Percentiles rank a stretch among this genome's conserved stretches.
Evolutionary conservation across 2,888 invertebrate genomes (phyloP).

Genomic region (Marasmarcha lunaedactyla): DNA sequence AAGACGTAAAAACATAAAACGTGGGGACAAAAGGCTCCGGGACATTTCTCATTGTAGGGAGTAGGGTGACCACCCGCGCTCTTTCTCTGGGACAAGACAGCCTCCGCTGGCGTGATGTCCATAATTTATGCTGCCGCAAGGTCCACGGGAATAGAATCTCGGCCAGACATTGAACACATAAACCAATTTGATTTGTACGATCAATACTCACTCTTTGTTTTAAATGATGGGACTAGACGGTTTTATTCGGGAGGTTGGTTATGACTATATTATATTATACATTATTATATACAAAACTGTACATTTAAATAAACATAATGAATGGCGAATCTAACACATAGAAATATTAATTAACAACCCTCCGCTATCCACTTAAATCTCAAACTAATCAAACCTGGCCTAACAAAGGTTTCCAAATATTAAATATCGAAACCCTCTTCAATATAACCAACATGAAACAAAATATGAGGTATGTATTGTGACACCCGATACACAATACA

Average conservation of each 20-base stretch:
- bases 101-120: slow-evolving; percentile 53
- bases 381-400: neutral
- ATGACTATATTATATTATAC: too few species aligned
- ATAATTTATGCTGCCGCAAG: slow-evolving; percentile 62
- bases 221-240: neutral
- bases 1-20: slow-evolving; percentile 60
- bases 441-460: too few species aligned
- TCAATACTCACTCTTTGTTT: slow-evolving; percentile 19
- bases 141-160: slow-evolving; percentile 53
- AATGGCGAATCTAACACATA: too few species aligned
- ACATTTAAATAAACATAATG: too few species aligned
- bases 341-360: too few species aligned
- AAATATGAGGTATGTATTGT: slow-evolving; percentile 8
- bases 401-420: too few species aligned
- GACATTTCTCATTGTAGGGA: slow-evolving; percentile 59
- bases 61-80: slow-evolving; percentile 20
- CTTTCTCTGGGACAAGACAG: slow-evolving; percentile 35
- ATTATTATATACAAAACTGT: too few species aligned
- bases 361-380: too few species aligned
- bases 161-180: neutral
- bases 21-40: slow-evolving; percentile 56
- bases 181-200: neutral
- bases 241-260: too few species aligned
- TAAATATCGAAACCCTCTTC: too few species aligned
- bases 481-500: slow-evolving; percentile 21